Evolutionary conservation across 1,140 invertebrate genomes (phyloP), one percentile per base, ranked within the genome.

Genomic region (Fopius arisanus): DNA sequence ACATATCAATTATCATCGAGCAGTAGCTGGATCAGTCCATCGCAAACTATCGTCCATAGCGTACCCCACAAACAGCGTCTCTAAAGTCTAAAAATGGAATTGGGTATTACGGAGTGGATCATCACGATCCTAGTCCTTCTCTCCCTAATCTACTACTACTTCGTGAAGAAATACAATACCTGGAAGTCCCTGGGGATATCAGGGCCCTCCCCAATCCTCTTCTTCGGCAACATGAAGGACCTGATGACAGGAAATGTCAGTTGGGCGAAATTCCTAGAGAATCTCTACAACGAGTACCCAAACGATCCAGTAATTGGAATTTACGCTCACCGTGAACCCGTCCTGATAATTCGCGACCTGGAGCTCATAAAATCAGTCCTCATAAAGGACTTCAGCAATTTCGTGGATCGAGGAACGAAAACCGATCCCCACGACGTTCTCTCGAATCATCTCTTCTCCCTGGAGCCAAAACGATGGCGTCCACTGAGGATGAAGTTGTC

Each of bases 311-410:
- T 71, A 16, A 16, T 70, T 19, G 75, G 75, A 41, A 31, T 76
- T 2, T 76, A 48, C 67, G 33, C 66, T 3, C 23, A 78, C 67
- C 74, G 75, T 5, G 79, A 63, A 1, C 87, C 88, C 0, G 21
- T 82, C 1, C 72, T 89, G 0, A 69, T 90, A 0, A 0, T 89
- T 0, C 77, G 75, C 7, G 89, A 90, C 76, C 83, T 84, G 0
- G 84, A 90, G 3, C 14, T 88, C 1, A 85, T 90, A 12, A 88
- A 87, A 54, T 77, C 85, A 1, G 75, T 90, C 3, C 31, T 90
- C 4, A 88, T 90, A 2, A 90, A 87, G 74, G 86, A 90, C 66
- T 90, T 90, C 67, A 77, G 82, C 0, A 78, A 80, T 40, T 90
- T 90, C 37, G 51, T 82, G 3, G 79, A 89, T 73, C 83, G 88